These are phyloP conservation scores for Psix sp. DNA, from an alignment of 1,140 invertebrate genomes.

Conservation along the genomic window DNA sequence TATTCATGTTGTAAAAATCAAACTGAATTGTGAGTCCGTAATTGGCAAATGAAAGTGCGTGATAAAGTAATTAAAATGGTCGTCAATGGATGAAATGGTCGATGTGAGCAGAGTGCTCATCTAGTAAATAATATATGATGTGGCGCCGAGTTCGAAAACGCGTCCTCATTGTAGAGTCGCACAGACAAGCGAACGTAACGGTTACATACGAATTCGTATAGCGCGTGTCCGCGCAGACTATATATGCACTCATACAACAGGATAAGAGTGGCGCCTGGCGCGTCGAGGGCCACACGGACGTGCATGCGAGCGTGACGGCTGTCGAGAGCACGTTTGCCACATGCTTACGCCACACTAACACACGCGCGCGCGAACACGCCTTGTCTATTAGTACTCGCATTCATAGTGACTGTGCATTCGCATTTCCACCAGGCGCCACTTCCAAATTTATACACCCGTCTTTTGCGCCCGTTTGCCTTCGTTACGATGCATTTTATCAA, in stretches of 20 bases:
- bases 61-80: no score
- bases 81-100: no score
- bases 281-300: slow-evolving; percentile 63
- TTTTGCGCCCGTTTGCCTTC: background rate
- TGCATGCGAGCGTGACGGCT: slow-evolving; percentile 71
- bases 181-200: slow-evolving; percentile 51
- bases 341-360: slow-evolving; percentile 24
- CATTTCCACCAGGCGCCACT: slow-evolving; percentile 4
- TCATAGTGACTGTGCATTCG: slow-evolving; percentile 3
- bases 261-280: slow-evolving; percentile 70
- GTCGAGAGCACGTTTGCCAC: slow-evolving; percentile 32
- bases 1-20: no score
- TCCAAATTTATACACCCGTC: slow-evolving; percentile 7
- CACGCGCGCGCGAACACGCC: slow-evolving; percentile 25
- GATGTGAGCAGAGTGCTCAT: slow-evolving; percentile 49
- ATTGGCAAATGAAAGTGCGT: no score
- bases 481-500: no score
- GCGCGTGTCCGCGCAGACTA: slow-evolving; percentile 42
- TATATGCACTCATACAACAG: slow-evolving; percentile 51
- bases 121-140: slow-evolving; percentile 57
- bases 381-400: slow-evolving; percentile 24
- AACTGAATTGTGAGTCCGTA: no score
- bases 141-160: slow-evolving; percentile 59
- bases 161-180: slow-evolving; percentile 55
- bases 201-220: slow-evolving; percentile 55